Conservation (phyloP, 1,140 invertebrate species). For the Pseudomyrmex concolor region DNA sequence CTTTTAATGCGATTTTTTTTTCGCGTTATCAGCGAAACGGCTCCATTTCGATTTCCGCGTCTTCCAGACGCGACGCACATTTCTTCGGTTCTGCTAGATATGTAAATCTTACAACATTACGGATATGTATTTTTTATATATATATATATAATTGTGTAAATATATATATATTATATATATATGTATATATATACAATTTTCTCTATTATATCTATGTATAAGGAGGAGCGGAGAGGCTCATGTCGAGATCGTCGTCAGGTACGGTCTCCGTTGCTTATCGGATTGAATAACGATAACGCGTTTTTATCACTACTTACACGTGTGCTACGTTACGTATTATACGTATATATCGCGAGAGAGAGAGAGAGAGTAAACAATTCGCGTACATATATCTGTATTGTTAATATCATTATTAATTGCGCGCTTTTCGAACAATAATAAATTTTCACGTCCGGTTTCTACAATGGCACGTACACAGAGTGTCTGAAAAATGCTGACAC, state of each 20-base stretch:
- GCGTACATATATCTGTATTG: too few relatives aligned
- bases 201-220: conserved; percentile 54
- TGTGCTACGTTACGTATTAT: not conserved
- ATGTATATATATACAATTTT: conserved; percentile 42
- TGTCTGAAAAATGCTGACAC: too few relatives aligned
- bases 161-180: conserved; percentile 37
- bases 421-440: too few relatives aligned
- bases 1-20: not conserved
- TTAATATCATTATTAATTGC: too few relatives aligned
- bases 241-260: conserved; percentile 53
- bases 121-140: conserved; percentile 46
- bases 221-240: conserved; percentile 35
- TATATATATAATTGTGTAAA: conserved; percentile 10
- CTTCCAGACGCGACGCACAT: not conserved
- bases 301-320: not conserved
- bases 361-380: too few relatives aligned
- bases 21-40: conserved; percentile 45
- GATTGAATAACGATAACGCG: not conserved
- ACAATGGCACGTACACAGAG: too few relatives aligned
- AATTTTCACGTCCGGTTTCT: too few relatives aligned
- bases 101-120: conserved; percentile 58
- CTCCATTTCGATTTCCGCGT: not conserved
- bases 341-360: too few relatives aligned
- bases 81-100: conserved; percentile 46
- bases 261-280: conserved; percentile 20